A percentile compares a stretch with the other conserved stretches of the same genome.
phyloP scores from a whole-genome alignment of 2,113 vertebrate species.

The Dipodomys ordii region DNA sequence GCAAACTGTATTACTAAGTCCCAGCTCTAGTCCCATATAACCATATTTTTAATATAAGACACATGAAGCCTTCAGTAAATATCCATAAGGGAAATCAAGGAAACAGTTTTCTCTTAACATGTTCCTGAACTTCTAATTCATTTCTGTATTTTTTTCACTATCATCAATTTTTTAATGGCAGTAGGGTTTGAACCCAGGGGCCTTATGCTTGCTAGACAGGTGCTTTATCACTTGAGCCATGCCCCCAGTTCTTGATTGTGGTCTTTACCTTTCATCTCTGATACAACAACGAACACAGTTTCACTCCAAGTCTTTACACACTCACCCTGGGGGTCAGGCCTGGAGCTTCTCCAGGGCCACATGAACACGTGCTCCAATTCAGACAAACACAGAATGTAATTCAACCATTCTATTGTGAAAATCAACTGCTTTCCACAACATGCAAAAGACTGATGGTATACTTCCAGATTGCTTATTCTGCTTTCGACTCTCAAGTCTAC shows the following conservation, averaged over 20 bases:
- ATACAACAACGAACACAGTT: background rate
- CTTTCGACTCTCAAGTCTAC: background rate
- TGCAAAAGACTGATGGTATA: background rate
- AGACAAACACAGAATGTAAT: background rate
- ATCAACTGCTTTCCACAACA: background rate
- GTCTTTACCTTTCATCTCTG: background rate
- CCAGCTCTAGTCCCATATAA: background rate
- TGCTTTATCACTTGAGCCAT: too few relatives aligned
- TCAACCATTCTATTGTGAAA: background rate
- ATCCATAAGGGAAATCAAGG: background rate
- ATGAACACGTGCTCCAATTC: rapidly evolving
- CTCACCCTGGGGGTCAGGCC: background rate
- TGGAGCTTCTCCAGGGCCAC: background rate
- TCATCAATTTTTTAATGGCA: background rate
- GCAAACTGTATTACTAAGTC: background rate
- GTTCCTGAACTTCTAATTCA: background rate
- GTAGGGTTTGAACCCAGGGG: too few relatives aligned
- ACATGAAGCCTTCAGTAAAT: background rate
- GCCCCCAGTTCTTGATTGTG: background rate
- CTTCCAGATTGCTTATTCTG: constrained; percentile 13
- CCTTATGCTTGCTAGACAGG: too few relatives aligned
- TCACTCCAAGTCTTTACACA: background rate
- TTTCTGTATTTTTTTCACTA: background rate
- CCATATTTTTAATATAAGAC: background rate
- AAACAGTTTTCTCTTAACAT: background rate